Base-by-base conservation (phyloP, 1,140 invertebrate species). In the Drosophila orosa region DNA sequence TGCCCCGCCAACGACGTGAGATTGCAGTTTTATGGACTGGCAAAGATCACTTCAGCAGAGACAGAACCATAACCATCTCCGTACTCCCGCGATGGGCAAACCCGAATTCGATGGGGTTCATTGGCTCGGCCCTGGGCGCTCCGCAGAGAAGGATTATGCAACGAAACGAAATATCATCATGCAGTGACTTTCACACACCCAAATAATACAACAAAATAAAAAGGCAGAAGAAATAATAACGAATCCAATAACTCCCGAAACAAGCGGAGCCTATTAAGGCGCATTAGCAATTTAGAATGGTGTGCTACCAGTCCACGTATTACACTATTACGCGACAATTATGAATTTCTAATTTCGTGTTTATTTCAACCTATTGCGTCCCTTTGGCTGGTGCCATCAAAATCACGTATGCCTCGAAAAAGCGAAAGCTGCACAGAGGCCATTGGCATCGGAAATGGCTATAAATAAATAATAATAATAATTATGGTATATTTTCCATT, bases 251-350 rank as follows among this genome's bases (percentile, higher is more conserved):
- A 19, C 35, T 35, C 29, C 59, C 74, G 47, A 80, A 84, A 84
- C 75, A 76, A 84, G 61, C 76, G 65, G 48, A 56, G 78, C 83
- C 73, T 77, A 83, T 87, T 87, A 87, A 66, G 80, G 69, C 72
- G 76, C 73, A 83, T 87, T 89, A 87, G 69, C 81, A 83, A 87
- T 89, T 68, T 89, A 80, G 80, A 87, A 87, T 87, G 76, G 75
- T 79, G 48, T 86, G 78, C 66, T 82, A 86, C 78, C 65, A 56
- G 48, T 71, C 33, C 48, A 66, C 52, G 60, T 77, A 77, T 50
- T 52, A 44, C 37, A n/a, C 35, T 68, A 78, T 84, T 84, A 84
- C 79, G 79, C 79, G 66, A 73, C 84, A 87, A 87, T 87, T 87
- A 87, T 87, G 83, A 87, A 87, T 87, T 87, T 87, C 83, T 80